Evolutionary conservation across 2,113 vertebrate species (phyloP), one percentile per base, ranked within the genome.

Genomic region (Platichthys flesus): DNA sequence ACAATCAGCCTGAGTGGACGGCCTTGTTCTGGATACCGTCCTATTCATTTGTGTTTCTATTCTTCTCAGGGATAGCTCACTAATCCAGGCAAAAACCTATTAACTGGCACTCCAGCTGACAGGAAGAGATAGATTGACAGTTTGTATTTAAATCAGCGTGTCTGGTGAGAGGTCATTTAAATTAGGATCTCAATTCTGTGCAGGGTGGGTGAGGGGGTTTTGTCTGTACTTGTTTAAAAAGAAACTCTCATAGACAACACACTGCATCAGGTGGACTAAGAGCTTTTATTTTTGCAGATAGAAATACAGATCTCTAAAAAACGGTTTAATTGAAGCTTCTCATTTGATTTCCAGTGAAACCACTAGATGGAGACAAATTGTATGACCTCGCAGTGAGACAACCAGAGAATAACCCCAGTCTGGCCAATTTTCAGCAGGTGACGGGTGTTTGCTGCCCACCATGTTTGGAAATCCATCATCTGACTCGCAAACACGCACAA

Each of bases 71-170:
- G 71, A 14, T 56, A 45, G 8, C 64, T 65, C 75, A 55, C 89
- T 91, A 93, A 92, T 90, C 86, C 88, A 69, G 51, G 64, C 69
- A 76, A 54, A 89, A 89, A 78, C 76, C 82, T 80, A 82, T 92
- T 86, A 90, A 79, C n/a, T 42, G 40, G 52, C 84, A 64, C 74
- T 88, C 57, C 75, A 56, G 79, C 66, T 90, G 78, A 87, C 78
- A 85, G 87, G 85, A 89, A 86, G 76, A 65, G 74, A 84, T 60
- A 14, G 65, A 75, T 26, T 42, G 57, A 66, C 54, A 78, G 68
- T 68, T 81, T 78, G 64, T 84, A 90, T 92, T 92, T 67, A 84
- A 90, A 88, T 82, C 0, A 8, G 42, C 13, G 3, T n/a, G 64
- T 88, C 79, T 80, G 45, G 31, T 62, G 24, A 56, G 23, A 51